Percentiles rank a stretch among this genome's conserved stretches.
These are phyloP conservation scores for Dendrocincla fuliginosa DNA, from an alignment of 2,797 vertebrate species.

Conservation along the genomic window DNA sequence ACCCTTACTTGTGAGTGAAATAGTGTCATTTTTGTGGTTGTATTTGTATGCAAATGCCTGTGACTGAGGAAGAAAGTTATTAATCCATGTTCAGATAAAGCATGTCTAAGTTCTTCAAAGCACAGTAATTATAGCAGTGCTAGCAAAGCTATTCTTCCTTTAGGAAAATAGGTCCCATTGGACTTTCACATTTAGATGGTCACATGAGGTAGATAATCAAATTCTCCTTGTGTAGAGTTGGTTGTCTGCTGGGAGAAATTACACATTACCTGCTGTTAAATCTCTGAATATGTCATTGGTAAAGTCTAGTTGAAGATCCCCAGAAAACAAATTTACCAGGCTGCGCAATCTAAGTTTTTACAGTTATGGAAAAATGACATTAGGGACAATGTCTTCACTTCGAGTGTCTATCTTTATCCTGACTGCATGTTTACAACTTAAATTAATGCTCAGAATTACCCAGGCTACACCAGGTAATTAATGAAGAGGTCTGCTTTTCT, in stretches of 20 bases:
- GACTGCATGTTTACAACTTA: neutral
- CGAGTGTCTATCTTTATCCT: neutral
- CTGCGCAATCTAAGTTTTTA: neutral
- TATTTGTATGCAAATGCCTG: neutral
- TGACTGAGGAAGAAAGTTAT: constrained; percentile 29
- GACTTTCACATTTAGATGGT: constrained; percentile 61
- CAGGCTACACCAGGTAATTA: neutral
- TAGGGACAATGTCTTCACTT: neutral
- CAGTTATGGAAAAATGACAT: neutral
- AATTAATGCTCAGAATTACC: neutral
- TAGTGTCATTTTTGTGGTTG: neutral
- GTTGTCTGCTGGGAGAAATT: neutral
- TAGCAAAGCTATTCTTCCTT: constrained; percentile 43
- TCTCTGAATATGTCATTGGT: neutral
- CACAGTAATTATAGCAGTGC: constrained; percentile 35
- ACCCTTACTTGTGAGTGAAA: neutral
- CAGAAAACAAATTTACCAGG: neutral
- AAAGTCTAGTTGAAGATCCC: neutral
- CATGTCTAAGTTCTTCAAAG: constrained; percentile 41
- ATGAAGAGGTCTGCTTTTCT: neutral
- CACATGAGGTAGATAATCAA: neutral
- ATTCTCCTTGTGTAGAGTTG: neutral
- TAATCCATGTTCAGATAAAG: constrained; percentile 66
- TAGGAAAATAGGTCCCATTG: constrained; percentile 49
- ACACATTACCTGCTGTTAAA: neutral